phyloP scores from a whole-genome alignment of 2,797 vertebrate species.

The Huso huso region DNA sequence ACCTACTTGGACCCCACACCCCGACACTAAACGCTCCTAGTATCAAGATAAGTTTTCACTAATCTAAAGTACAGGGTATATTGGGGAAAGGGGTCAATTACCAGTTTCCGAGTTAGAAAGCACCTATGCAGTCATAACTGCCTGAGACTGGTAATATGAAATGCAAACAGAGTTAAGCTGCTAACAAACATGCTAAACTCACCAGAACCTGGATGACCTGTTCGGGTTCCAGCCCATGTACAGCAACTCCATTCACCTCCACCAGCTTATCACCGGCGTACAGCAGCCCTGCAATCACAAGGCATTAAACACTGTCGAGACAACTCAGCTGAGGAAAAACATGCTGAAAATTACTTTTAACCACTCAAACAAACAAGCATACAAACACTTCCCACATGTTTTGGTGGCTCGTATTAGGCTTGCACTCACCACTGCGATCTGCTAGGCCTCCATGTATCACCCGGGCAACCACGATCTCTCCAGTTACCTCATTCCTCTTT shows the following conservation, averaged over 20 bases:
- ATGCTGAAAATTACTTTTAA: not conserved
- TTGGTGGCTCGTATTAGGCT: not conserved
- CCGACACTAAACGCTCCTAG: too few species aligned
- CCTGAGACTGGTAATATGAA: too few species aligned
- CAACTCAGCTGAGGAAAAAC: not conserved
- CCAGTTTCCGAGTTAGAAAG: too few species aligned
- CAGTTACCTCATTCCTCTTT: constrained; percentile 81
- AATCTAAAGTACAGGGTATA: too few species aligned
- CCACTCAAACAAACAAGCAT: not conserved
- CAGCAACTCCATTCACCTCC: constrained; percentile 84
- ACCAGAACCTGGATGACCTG: constrained; percentile 93
- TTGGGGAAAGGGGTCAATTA: too few species aligned
- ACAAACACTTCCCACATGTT: not conserved
- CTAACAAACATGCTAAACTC: constrained; percentile 16
- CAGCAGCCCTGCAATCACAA: constrained; percentile 64
- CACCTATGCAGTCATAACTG: too few species aligned
- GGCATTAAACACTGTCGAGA: not conserved
- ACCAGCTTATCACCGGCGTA: constrained; percentile 87
- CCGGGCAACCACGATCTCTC: constrained; percentile 86
- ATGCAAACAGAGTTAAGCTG: too few species aligned
- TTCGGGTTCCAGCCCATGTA: constrained; percentile 86
- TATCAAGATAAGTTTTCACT: too few species aligned
- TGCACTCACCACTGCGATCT: constrained; percentile 79
- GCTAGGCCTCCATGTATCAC: constrained; percentile 91
- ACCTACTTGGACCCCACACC: too few species aligned